A percentile compares a stretch with the other conserved stretches of the same genome.
phyloP scores from a whole-genome alignment of 2,888 invertebrate genomes.

The Meganola albula region DNA sequence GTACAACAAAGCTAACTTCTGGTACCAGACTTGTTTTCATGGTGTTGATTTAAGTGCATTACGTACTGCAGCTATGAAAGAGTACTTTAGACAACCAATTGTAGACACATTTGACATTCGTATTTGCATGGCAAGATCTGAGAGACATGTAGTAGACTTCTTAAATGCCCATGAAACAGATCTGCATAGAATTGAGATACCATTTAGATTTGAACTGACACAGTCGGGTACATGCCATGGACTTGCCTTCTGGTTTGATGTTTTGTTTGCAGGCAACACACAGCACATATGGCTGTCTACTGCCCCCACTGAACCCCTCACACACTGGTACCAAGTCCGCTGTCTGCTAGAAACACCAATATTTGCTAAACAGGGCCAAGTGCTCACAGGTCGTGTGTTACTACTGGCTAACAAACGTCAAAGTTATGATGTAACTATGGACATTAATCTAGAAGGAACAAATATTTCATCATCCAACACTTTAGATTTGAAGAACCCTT shows the following conservation, averaged over 20 bases:
- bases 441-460: constrained; percentile 93
- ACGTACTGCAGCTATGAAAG: constrained; percentile 95
- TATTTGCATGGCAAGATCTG: constrained; percentile 96
- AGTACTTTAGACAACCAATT: constrained; percentile 98
- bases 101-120: constrained; percentile 99
- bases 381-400: constrained; percentile 90
- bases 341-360: constrained; percentile 96
- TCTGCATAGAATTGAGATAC: constrained; percentile 96
- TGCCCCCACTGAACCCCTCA: constrained; percentile 97
- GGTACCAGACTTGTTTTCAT: constrained; percentile 99
- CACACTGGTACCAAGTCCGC: constrained; percentile 99
- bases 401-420: constrained; percentile 96
- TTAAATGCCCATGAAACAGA: constrained; percentile 94
- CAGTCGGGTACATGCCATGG: constrained; percentile 98
- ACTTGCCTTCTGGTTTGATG: constrained; percentile 99
- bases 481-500: constrained; percentile 98
- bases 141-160: constrained; percentile 96
- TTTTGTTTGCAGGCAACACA: constrained; percentile 93
- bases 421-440: constrained; percentile 99
- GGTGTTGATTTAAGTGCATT: constrained; percentile 96
- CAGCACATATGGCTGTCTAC: constrained; percentile 98
- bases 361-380: constrained; percentile 95
- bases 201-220: constrained; percentile 93
- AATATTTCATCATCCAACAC: constrained; percentile 91
- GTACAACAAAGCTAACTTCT: constrained; percentile 98